A percentile compares a stretch with the other conserved stretches of the same genome.
Evolutionary conservation across 2,888 invertebrate species (phyloP).

Genomic region (Cabera pusaria): DNA sequence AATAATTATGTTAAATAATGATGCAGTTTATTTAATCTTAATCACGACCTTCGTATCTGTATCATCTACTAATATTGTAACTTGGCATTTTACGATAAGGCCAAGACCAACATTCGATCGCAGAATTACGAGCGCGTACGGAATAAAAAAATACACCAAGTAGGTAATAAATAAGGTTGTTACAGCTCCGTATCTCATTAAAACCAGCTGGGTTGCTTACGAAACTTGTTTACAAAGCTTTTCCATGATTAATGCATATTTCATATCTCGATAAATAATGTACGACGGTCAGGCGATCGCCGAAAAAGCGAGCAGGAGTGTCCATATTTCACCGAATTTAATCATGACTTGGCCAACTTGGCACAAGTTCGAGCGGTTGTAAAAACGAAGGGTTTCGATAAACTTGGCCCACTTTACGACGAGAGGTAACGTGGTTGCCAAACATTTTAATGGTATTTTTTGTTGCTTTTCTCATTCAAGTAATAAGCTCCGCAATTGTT

Average conservation of each 20-base stretch:
- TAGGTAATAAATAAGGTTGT: slow-evolving; percentile 16
- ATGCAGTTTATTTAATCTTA: too few relatives aligned
- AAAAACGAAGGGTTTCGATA: slow-evolving; percentile 24
- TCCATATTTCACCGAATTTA: slow-evolving; percentile 71
- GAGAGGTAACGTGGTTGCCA: too few relatives aligned
- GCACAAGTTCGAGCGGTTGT: slow-evolving; percentile 22
- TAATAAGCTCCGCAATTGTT: too few relatives aligned
- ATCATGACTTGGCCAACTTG: slow-evolving; percentile 59
- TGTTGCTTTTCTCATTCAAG: too few relatives aligned
- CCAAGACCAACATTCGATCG: too few relatives aligned
- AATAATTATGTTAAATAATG: too few relatives aligned
- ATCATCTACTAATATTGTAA: too few relatives aligned
- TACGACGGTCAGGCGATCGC: slow-evolving; percentile 45
- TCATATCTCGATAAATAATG: slow-evolving; percentile 66
- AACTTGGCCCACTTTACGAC: slow-evolving; percentile 18
- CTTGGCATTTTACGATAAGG: too few relatives aligned
- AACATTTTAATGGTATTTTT: too few relatives aligned
- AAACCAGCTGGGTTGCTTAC: slow-evolving; percentile 40
- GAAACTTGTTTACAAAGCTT: slow-evolving; percentile 55
- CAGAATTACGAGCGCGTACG: slow-evolving; percentile 3
- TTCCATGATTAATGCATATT: slow-evolving; percentile 63
- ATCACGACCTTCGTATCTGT: too few relatives aligned
- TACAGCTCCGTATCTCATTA: slow-evolving; percentile 36
- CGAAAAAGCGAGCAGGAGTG: slow-evolving; percentile 59
- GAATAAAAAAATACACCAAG: slow-evolving; percentile 9